Evolutionary conservation across 2,888 invertebrate genomes (phyloP).

Genomic region (Stenichneumon culpator): DNA sequence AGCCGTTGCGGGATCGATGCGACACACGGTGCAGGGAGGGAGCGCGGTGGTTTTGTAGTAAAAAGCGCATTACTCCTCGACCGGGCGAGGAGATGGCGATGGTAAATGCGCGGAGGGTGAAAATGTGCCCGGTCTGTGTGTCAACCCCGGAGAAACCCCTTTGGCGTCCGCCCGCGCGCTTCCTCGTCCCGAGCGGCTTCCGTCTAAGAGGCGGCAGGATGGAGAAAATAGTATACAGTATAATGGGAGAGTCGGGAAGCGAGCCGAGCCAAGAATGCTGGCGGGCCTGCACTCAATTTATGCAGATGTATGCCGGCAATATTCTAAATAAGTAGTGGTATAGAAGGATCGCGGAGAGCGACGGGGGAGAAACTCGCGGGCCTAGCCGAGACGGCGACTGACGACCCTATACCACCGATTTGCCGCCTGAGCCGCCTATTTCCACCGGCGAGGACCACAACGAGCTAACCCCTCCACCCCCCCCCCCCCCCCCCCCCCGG

Average conservation of each 20-base stretch:
- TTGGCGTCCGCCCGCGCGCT: constrained; percentile 30
- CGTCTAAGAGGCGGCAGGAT: constrained; percentile 70
- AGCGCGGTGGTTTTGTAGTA: constrained; percentile 49
- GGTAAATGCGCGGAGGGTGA: constrained; percentile 63
- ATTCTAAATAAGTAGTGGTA: constrained; percentile 84
- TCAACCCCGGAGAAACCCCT: constrained; percentile 52
- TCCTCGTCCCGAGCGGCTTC: constrained; percentile 48
- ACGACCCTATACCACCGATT: constrained; percentile 58
- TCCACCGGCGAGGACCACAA: constrained; percentile 39
- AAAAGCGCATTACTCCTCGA: constrained; percentile 68
- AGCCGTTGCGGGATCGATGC: constrained; percentile 59
- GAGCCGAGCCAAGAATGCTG: constrained; percentile 78
- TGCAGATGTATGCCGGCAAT: constrained; percentile 85
- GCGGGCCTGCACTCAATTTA: constrained; percentile 83
- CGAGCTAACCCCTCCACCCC: background rate
- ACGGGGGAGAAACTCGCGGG: constrained; percentile 30
- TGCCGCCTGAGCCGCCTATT: constrained; percentile 53
- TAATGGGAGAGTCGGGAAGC: constrained; percentile 75
- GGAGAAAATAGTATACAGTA: constrained; percentile 73
- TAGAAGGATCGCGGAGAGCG: constrained; percentile 44
- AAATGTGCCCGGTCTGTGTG: constrained; percentile 63
- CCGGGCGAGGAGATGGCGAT: constrained; percentile 63
- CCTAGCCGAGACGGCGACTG: constrained; percentile 42
- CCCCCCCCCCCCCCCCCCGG: no score
- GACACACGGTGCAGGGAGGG: constrained; percentile 37